Evolutionary conservation across 2,113 vertebrate genomes (phyloP).

Genomic region (Elanoides forficatus): DNA sequence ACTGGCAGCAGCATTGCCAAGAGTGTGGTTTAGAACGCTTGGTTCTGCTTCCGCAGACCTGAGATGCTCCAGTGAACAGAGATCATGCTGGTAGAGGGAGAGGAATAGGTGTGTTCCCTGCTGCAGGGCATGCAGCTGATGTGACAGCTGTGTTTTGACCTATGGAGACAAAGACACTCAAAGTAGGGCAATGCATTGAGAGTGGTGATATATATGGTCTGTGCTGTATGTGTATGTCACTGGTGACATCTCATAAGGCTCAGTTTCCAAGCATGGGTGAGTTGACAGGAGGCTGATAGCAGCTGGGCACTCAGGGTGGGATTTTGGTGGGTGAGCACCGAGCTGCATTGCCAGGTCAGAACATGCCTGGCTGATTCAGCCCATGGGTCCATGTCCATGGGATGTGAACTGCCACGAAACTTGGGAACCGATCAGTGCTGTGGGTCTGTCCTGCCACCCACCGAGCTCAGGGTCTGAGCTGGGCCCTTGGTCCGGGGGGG

Average conservation of each 20-base stretch:
- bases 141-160: neutral
- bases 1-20: neutral
- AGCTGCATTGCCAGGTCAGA: neutral
- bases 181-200: neutral
- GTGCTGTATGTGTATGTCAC: neutral
- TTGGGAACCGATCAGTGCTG: neutral
- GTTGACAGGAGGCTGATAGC: neutral
- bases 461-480: neutral
- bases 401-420: accelerated
- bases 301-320: neutral
- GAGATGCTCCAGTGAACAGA: neutral
- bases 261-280: neutral
- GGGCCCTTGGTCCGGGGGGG: neutral
- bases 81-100: neutral
- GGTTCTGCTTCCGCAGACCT: neutral
- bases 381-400: accelerated
- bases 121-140: neutral
- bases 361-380: neutral
- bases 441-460: neutral
- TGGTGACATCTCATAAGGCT: neutral
- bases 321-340: neutral
- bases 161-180: neutral
- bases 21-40: neutral
- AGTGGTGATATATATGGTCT: neutral
- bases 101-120: neutral